These are phyloP conservation scores for Papilio dardanus DNA, from an alignment of 1,140 invertebrate genomes.

Conservation along the genomic window DNA sequence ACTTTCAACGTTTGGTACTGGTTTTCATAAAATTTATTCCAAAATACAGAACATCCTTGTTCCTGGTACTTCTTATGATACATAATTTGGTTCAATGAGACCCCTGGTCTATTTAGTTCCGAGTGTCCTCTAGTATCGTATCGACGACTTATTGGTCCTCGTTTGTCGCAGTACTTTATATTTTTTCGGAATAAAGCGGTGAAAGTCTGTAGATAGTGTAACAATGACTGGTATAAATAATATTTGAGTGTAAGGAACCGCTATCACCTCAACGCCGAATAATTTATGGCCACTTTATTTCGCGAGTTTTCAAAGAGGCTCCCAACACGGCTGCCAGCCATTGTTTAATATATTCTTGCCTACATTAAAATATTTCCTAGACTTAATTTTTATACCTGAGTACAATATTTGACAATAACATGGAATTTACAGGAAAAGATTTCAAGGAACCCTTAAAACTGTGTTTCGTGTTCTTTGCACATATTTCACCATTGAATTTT, in stretches of 20 bases:
- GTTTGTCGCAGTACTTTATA: too few species aligned
- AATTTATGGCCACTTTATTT: slow-evolving; percentile 33
- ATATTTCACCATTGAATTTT: too few species aligned
- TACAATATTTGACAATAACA: neutral
- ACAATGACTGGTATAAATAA: slow-evolving; percentile 15
- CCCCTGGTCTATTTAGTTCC: too few species aligned
- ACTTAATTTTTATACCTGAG: neutral
- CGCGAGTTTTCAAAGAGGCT: slow-evolving; percentile 27
- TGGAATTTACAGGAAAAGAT: neutral
- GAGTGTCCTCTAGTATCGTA: too few species aligned
- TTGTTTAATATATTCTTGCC: slow-evolving; percentile 14
- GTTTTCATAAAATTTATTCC: too few species aligned
- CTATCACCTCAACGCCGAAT: slow-evolving; percentile 29
- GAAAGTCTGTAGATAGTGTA: slow-evolving; percentile 1
- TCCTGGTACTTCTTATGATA: too few species aligned
- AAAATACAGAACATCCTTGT: too few species aligned
- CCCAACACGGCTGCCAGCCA: slow-evolving; percentile 5
- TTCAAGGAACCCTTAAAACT: too few species aligned
- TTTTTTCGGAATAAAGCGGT: neutral
- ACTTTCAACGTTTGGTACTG: too few species aligned
- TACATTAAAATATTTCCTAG: slow-evolving; percentile 17
- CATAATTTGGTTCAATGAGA: too few species aligned
- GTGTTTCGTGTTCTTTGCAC: too few species aligned
- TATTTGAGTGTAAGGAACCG: slow-evolving; percentile 22
- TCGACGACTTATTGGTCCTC: too few species aligned